Percentiles rank a stretch among this genome's conserved stretches.
phyloP scores from a whole-genome alignment of 2,797 vertebrate species.

The Chiloscyllium punctatum region DNA sequence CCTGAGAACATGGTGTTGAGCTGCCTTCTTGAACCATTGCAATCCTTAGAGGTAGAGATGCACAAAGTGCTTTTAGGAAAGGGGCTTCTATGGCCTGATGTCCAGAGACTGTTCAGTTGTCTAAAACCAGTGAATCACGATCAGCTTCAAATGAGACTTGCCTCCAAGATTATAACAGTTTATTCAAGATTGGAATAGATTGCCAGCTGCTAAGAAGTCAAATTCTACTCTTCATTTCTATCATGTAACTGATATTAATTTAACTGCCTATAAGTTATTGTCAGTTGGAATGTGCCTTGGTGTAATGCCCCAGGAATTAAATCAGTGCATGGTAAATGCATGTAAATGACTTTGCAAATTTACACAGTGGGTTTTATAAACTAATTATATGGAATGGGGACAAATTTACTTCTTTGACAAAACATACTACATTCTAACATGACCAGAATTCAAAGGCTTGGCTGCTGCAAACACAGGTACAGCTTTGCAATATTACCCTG shows the following conservation, averaged over 20 bases:
- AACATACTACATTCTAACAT: background rate
- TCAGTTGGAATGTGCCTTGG: background rate
- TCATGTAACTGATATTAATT: no score
- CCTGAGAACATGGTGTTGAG: no score
- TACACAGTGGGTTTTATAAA: background rate
- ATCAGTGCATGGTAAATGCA: background rate
- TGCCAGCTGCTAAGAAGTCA: background rate
- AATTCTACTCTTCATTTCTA: background rate
- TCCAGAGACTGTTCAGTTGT: no score
- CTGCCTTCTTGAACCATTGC: no score
- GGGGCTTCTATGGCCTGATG: no score
- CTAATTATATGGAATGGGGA: background rate
- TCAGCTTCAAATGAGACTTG: background rate
- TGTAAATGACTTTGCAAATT: background rate
- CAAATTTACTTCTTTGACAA: background rate
- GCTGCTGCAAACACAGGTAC: background rate
- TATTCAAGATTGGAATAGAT: background rate
- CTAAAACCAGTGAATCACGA: background rate
- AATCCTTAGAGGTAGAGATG: no score
- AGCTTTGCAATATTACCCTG: background rate
- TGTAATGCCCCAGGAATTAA: background rate
- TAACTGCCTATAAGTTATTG: background rate
- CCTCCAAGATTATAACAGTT: background rate
- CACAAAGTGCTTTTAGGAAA: no score
- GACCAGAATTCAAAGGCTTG: background rate